Evolutionary conservation across 2,797 vertebrate genomes (phyloP).

Genomic region (Sebastes vulpes): DNA sequence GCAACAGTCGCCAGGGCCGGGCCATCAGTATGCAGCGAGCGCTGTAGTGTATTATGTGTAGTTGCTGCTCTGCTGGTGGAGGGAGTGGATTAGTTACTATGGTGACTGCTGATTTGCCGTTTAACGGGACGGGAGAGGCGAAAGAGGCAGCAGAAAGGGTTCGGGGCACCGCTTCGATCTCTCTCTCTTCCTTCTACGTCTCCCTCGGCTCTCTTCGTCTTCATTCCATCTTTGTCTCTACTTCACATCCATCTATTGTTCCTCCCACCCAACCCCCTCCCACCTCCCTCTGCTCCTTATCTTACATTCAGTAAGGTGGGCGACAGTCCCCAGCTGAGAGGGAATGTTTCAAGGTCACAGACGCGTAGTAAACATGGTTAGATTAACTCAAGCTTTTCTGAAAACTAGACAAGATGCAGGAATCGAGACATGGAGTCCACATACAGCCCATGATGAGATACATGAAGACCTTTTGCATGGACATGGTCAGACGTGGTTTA

Average conservation of each 20-base stretch:
- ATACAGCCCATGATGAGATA: neutral
- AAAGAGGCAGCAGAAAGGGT: neutral
- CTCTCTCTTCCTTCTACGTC: slow-evolving; percentile 1
- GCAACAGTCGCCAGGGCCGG: slow-evolving; percentile 64
- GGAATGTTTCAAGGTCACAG: slow-evolving; percentile 54
- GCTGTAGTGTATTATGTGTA: slow-evolving; percentile 29
- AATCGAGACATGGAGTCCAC: neutral
- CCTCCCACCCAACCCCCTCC: neutral
- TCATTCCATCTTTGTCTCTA: slow-evolving; percentile 18
- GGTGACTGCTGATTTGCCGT: slow-evolving; percentile 51
- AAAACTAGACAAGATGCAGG: neutral
- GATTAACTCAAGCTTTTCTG: neutral
- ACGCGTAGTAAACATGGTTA: slow-evolving; percentile 5
- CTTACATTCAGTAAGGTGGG: slow-evolving; percentile 26
- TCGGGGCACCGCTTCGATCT: slow-evolving; percentile 26
- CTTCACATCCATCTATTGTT: slow-evolving; percentile 17
- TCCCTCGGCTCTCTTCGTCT: slow-evolving; percentile 28
- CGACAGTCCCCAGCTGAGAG: neutral
- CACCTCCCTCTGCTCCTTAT: neutral
- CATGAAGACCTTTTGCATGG: neutral
- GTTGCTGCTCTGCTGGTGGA: slow-evolving; percentile 29
- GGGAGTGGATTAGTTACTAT: slow-evolving; percentile 53
- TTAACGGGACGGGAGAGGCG: slow-evolving; percentile 50
- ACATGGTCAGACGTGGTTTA: neutral
- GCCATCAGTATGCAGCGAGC: slow-evolving; percentile 59